These are phyloP conservation scores for Lacerta bilineata DNA, from an alignment of 2,797 vertebrate genomes.

Conservation along the genomic window DNA sequence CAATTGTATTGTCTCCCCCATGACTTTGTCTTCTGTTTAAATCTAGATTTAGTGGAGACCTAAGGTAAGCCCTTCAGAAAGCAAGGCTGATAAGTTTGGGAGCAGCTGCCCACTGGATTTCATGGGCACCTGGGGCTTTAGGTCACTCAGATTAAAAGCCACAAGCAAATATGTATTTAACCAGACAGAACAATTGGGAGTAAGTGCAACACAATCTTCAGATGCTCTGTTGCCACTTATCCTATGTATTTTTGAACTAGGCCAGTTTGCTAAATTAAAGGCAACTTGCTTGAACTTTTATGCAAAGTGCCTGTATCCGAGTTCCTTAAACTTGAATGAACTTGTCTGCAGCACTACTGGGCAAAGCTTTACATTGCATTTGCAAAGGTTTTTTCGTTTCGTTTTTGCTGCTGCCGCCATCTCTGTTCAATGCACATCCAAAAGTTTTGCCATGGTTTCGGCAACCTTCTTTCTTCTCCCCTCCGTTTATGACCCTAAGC, in stretches of 20 bases:
- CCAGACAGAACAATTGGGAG: background rate
- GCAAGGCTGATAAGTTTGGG: conserved; percentile 56
- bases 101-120: conserved; percentile 56
- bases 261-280: conserved; percentile 25
- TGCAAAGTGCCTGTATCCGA: conserved; percentile 19
- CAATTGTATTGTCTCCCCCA: conserved; percentile 65
- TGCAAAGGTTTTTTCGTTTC: background rate
- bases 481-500: background rate
- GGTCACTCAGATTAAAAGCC: conserved; percentile 26
- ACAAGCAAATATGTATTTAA: conserved; percentile 13
- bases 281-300: conserved; percentile 3
- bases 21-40: conserved; percentile 64
- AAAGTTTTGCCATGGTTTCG: background rate
- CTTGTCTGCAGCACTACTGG: conserved; percentile 11
- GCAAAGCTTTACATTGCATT: conserved; percentile 23
- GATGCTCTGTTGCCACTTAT: background rate
- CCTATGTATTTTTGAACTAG: background rate
- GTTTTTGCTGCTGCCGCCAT: background rate
- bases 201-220: background rate
- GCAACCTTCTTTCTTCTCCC: background rate
- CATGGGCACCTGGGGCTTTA: conserved; percentile 16
- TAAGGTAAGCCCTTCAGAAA: conserved; percentile 44
- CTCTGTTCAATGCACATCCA: background rate
- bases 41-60: conserved; percentile 43
- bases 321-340: conserved; percentile 29